A percentile compares a stretch with the other conserved stretches of the same genome.
These are phyloP conservation scores for Sminthurinus aureus DNA, from an alignment of 2,888 invertebrate species.

Conservation along the genomic window DNA sequence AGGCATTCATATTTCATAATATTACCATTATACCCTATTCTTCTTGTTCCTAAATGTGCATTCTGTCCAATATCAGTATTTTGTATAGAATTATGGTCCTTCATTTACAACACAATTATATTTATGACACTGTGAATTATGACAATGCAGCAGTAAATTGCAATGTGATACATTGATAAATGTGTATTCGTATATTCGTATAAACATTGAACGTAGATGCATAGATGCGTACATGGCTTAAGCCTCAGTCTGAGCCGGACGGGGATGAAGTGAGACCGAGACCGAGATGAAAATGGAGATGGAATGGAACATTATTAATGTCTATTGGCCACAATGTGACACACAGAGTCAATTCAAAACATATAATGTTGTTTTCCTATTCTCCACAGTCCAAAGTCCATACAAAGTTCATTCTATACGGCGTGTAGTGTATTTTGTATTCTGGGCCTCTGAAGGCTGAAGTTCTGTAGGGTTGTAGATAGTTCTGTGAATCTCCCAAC, in stretches of 20 bases:
- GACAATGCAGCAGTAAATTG: not conserved
- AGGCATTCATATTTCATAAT: too few species aligned
- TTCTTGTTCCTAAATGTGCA: not conserved
- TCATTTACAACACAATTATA: not conserved
- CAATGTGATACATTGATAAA: not conserved
- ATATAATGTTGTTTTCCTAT: not conserved
- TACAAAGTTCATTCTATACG: too few species aligned
- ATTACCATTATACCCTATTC: too few species aligned
- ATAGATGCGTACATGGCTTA: not conserved
- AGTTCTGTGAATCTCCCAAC: too few species aligned
- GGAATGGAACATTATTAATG: not conserved
- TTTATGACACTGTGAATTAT: conserved; percentile 1
- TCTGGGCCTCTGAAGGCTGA: too few species aligned
- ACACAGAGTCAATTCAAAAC: too few species aligned
- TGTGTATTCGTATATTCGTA: not conserved
- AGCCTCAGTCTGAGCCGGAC: not conserved
- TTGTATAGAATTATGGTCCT: not conserved
- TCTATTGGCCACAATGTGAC: not conserved
- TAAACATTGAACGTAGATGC: not conserved
- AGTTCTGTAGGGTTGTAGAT: not conserved
- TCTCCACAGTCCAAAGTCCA: not conserved
- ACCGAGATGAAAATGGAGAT: too few species aligned
- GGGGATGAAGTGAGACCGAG: not conserved
- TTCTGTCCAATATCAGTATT: not conserved
- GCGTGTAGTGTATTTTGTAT: too few species aligned